Evolutionary conservation across 2,888 invertebrate genomes (phyloP), one percentile per base, ranked within the genome.

Genomic region (Nomada lathburiana): DNA sequence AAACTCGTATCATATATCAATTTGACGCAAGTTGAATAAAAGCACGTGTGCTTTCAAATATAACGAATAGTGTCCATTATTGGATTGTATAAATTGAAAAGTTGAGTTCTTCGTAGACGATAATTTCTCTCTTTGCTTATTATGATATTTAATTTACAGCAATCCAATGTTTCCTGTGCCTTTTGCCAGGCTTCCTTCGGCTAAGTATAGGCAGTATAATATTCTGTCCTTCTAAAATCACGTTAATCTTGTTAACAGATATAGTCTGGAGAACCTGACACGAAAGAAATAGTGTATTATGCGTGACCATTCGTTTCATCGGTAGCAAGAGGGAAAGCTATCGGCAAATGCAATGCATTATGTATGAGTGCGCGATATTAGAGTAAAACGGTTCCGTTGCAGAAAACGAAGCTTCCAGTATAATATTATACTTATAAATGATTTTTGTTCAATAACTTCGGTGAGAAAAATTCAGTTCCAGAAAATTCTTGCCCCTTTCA

Each of bases 291-390:
- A 29, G 69, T 52, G 62, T 71, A 80, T 89, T 88, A 88, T 87
- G 79, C 87, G 71, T 36, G 57, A 69, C 80, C 79, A 84, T 89
- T 88, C 80, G 70, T 83, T 88, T 74, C 71, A 59, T 26, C 36
- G 60, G 26, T 52, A 75, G 59, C 57, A 57, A 63, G 64, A 52
- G 77, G 57, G 78, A 88, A 84, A 86, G 85, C 88, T 88, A 92
- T 93, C 89, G 81, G 87, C 78, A 92, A 93, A 93, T 93, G 92
- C 84, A 86, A 91, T 93, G 92, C 90, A 93, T 93, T 90, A 93
- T 93, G 91, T 78, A 93, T 92, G 83, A 90, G 62, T 71, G 74
- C 63, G 78, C 57, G 79, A 85, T 87, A 83, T 76, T 72, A 52
- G 26, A 71, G 77, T 72, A 67, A 69, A 77, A 47, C 60, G 52